phyloP scores from a whole-genome alignment of 2,113 vertebrate species.

The Brienomyrus longianalis region DNA sequence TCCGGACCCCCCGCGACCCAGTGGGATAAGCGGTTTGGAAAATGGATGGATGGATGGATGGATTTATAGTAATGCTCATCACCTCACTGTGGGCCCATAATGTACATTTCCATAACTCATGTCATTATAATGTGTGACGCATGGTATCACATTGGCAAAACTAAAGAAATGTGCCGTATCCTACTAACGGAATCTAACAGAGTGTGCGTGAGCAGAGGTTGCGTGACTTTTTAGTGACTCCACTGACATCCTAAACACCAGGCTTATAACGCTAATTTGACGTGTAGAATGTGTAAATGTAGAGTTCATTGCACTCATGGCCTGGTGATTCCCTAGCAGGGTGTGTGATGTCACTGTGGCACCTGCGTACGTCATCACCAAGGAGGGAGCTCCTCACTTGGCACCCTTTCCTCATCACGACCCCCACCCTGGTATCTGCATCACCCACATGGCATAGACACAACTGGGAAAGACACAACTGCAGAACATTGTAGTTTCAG shows the following conservation, averaged over 20 bases:
- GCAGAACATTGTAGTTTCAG: not conserved
- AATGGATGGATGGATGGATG: no score
- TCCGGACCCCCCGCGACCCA: no score
- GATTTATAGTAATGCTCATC: not conserved
- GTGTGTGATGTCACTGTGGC: not conserved
- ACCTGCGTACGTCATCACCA: not conserved
- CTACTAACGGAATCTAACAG: not conserved
- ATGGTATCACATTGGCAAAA: not conserved
- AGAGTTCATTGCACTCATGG: not conserved
- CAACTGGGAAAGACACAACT: not conserved
- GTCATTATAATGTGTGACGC: not conserved
- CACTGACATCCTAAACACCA: not conserved
- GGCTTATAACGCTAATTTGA: not conserved
- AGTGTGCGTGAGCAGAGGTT: not conserved
- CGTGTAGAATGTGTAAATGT: not conserved
- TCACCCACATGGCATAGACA: not conserved
- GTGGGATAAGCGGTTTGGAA: no score
- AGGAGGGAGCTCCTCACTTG: not conserved
- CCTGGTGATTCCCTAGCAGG: not conserved
- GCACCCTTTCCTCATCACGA: not conserved
- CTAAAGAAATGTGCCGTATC: not conserved
- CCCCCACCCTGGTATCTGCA: not conserved
- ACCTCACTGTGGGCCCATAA: not conserved
- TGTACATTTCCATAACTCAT: not conserved
- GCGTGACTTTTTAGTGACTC: not conserved